Base-by-base conservation (phyloP, 2,888 invertebrate genomes). In the Hanleya hanleyi region DNA sequence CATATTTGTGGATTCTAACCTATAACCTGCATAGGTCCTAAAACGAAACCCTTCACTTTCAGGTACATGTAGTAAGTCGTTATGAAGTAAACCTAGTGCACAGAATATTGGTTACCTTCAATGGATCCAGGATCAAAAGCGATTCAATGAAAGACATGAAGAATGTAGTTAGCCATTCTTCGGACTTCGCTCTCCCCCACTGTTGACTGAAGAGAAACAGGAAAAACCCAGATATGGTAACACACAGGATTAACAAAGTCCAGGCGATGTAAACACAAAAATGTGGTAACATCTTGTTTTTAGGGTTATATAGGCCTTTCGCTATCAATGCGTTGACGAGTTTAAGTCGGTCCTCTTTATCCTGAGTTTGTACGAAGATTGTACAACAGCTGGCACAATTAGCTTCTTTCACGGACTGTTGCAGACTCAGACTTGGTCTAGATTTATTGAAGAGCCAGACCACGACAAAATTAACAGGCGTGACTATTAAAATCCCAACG, bases 71-170 rank as follows among this genome's bases (percentile, higher is more conserved):
- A n/a, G n/a, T n/a, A n/a, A n/a, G n/a, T n/a, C n/a, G n/a, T n/a
- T n/a, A n/a, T n/a, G n/a, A n/a, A n/a, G n/a, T n/a, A n/a, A n/a
- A n/a, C n/a, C n/a, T n/a, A n/a, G n/a, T n/a, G 26, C 15, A 18
- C n/a, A 18, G 22, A 29, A 67, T 22, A 47, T 47, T 4, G 7
- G 15, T 69, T 75, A 86, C 86, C 80, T 88, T 86, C 18, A 88
- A 73, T 1, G 88, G 88, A 70, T 88, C 84, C 1, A 84, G 84
- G 26, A 88, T 51, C 12, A 88, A 77, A 0, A 87, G 75, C 0
- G 86, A 86, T 0, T 81, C 79, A 51, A 88, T 81, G 74, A 88
- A 82, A 0, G 86, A 80, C 6, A 85, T 26, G 26, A 57, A 15
- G 29, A 57, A 57, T 4, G 57, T 26, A 1, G 57, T 57, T 29